Evolutionary conservation across 2,113 vertebrate species (phyloP), one percentile per base, ranked within the genome.

Genomic region (Ammospiza caudacuta): DNA sequence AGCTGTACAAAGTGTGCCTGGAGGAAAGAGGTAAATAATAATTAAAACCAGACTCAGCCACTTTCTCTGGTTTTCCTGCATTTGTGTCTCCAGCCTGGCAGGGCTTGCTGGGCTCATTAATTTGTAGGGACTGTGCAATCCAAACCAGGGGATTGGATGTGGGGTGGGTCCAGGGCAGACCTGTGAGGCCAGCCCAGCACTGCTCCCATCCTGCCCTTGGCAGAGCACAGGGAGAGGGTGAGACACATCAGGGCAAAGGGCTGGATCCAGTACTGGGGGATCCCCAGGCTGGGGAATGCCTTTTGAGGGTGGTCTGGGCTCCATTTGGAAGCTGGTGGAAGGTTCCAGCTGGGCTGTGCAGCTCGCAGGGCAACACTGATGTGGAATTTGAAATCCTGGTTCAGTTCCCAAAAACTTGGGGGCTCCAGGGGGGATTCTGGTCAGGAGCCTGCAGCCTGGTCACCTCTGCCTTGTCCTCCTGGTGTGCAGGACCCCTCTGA

Each of bases 381-480:
- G 15, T 14, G 33, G 15, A 9, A 4, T 39, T n/a, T 15, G 25
- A 63, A 72, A 55, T 20, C n/a, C 55, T 10, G 28, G 9, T 23
- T 66, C 0, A 0, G 4, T 12, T 64, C 80, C 63, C 58, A 43
- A 19, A 49, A 31, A 9, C 7, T 3, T 33, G 35, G 33, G 35
- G 9, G 43, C 52, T 15, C 55, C 19, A 16, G 20, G 31, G 28
- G 51, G 44, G 12, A 23, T 68, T 49, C 63, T 58, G 35, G 9
- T 51, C 39, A 24, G 44, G 35, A 66, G 8, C 21, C n/a, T 88
- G 13, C 35, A 31, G 8, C 44, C 12, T 2, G 1, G 3, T 24
- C 52, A 15, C 73, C 59, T 74, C 51, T 69, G 18, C 39, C 68
- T 25, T 19, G 21, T 33, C 63, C 49, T 46, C 23, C 1, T 1